Percentiles rank a stretch among this genome's conserved stretches.
phyloP scores from a whole-genome alignment of 2,888 invertebrate genomes.

The Priocnemis perturbator region DNA sequence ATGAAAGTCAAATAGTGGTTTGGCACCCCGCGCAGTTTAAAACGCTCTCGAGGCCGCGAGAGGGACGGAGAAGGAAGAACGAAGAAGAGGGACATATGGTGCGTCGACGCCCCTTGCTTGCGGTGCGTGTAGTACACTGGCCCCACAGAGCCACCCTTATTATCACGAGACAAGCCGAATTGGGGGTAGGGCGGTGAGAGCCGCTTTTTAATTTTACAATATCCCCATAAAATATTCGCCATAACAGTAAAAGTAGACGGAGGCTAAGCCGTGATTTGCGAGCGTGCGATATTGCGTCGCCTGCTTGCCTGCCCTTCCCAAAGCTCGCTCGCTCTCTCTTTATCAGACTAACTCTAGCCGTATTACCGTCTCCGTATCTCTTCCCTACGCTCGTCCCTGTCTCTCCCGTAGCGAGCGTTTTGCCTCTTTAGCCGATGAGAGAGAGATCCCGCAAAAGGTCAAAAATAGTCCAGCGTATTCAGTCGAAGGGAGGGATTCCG shows the following conservation, averaged over 20 bases:
- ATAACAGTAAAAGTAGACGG: conserved; percentile 69
- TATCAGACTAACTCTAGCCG: no score
- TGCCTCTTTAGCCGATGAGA: conserved; percentile 23
- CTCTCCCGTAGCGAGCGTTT: conserved; percentile 11
- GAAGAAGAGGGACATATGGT: conserved; percentile 59
- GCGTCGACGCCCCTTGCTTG: conserved; percentile 53
- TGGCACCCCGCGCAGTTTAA: conserved; percentile 61
- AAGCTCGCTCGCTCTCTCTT: neutral
- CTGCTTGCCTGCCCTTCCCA: conserved; percentile 1
- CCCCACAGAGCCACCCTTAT: conserved; percentile 60
- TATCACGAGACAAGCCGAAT: conserved; percentile 60
- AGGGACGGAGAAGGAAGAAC: conserved; percentile 20
- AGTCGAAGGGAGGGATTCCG: neutral
- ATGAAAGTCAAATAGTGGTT: conserved; percentile 75
- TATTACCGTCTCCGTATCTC: neutral
- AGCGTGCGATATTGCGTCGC: conserved; percentile 62
- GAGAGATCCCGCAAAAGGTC: conserved; percentile 16
- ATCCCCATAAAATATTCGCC: conserved; percentile 72
- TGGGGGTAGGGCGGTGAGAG: conserved; percentile 52
- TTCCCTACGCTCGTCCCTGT: neutral
- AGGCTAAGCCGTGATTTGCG: conserved; percentile 73
- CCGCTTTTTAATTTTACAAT: conserved; percentile 73
- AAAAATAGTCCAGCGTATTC: conserved; percentile 5
- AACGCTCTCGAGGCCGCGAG: conserved; percentile 39
- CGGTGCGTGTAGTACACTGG: conserved; percentile 18